These are phyloP conservation scores for Cyclophora punctaria DNA, from an alignment of 2,888 invertebrate species.

Conservation along the genomic window DNA sequence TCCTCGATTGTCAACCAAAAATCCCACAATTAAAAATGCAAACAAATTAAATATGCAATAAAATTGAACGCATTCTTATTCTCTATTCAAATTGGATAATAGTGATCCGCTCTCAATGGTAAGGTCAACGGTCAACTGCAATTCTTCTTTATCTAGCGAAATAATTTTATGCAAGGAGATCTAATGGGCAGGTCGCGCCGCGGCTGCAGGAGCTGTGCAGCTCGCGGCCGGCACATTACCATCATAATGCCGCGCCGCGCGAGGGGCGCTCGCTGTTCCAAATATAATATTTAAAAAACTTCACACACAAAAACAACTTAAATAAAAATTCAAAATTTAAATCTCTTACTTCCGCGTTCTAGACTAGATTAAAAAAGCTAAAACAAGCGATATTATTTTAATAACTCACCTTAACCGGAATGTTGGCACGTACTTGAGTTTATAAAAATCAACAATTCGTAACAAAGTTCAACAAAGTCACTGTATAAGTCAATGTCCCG, in stretches of 20 bases:
- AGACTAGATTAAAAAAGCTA: not conserved
- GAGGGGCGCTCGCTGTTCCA: slow-evolving; percentile 46
- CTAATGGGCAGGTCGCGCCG: slow-evolving; percentile 45
- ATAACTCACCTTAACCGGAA: slow-evolving; percentile 41
- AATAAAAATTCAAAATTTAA: not conserved
- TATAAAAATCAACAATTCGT: slow-evolving; percentile 47
- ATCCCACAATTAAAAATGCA: not conserved
- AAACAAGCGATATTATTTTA: not conserved
- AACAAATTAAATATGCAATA: not conserved
- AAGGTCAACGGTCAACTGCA: slow-evolving; percentile 39
- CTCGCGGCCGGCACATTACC: slow-evolving; percentile 35
- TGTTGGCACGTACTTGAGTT: slow-evolving; percentile 21
- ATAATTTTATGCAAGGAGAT: slow-evolving; percentile 62
- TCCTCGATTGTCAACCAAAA: too few relatives aligned
- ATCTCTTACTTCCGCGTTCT: slow-evolving; percentile 11
- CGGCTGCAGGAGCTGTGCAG: slow-evolving; percentile 46
- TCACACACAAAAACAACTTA: slow-evolving; percentile 3
- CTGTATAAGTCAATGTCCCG: slow-evolving; percentile 53
- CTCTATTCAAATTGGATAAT: not conserved
- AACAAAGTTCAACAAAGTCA: slow-evolving; percentile 64
- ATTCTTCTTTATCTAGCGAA: slow-evolving; percentile 15
- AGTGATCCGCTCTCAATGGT: slow-evolving; percentile 10
- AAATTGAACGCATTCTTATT: not conserved
- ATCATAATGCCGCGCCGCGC: slow-evolving; percentile 43
- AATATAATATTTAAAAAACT: slow-evolving; percentile 4